Conservation (phyloP, 2,797 vertebrate genomes). For the Notolabrus celidotus region DNA sequence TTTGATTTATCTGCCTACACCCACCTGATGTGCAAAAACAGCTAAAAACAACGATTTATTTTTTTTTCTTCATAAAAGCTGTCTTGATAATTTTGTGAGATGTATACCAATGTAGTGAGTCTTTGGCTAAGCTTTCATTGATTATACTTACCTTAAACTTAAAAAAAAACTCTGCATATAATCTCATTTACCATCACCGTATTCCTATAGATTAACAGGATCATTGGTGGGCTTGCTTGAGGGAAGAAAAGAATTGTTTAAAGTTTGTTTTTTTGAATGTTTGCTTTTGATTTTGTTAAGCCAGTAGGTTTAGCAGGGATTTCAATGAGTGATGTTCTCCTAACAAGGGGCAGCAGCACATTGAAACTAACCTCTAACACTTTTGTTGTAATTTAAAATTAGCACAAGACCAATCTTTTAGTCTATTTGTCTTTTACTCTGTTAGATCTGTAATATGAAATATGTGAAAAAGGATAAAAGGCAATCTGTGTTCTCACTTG, state of each 20-base stretch:
- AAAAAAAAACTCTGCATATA: not conserved
- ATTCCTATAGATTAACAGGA: not conserved
- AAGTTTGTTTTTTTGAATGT: not conserved
- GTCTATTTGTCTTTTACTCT: not conserved
- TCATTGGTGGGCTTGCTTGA: too few relatives aligned
- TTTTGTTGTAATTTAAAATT: not conserved
- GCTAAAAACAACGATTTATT: not conserved
- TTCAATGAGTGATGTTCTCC: slow-evolving; percentile 15
- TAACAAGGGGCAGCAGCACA: slow-evolving; percentile 31
- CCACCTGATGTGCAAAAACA: slow-evolving; percentile 14
- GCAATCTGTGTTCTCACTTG: not conserved
- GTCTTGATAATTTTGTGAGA: not conserved
- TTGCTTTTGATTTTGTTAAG: not conserved
- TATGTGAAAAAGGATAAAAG: not conserved
- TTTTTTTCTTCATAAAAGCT: not conserved
- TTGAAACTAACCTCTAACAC: slow-evolving; percentile 12
- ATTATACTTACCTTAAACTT: slow-evolving; percentile 12
- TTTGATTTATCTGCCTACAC: not conserved
- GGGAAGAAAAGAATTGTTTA: too few relatives aligned
- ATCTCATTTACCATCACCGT: not conserved
- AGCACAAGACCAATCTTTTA: slow-evolving; percentile 4
- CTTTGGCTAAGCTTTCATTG: not conserved
- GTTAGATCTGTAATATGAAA: not conserved
- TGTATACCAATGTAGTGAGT: not conserved
- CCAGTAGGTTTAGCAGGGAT: slow-evolving; percentile 23